Evolutionary conservation across 2,113 vertebrate species (phyloP), one percentile per base, ranked within the genome.

Genomic region (Chinchilla lanigera): DNA sequence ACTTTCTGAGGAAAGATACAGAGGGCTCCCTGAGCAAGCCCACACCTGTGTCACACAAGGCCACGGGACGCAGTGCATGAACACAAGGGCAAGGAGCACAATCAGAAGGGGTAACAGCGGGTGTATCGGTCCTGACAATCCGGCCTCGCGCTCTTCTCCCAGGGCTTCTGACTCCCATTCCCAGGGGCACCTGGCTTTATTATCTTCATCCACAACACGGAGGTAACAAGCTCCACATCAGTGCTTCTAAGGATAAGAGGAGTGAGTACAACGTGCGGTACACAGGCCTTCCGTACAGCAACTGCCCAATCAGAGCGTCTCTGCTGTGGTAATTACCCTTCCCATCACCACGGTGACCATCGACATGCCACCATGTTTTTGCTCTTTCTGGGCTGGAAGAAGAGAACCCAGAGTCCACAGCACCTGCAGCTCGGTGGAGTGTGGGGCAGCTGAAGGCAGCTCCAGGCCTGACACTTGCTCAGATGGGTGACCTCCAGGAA

Each of bases 371-470:
- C 63, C 41, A 22, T 33, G 30, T n/a, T 38, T 82, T 54, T 88
- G n/a, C 14, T 52, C 88, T 69, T 87, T 50, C 75, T 60, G n/a
- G 81, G n/a, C 85, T 93, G 41, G 69, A 85, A 91, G 65, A 93
- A 60, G 87, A 86, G 38, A 77, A 90, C 78, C 14, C 52, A 90
- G 67, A 93, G 69, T 75, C 41, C 19, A 28, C 44, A 83, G 33
- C 13, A 28, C 75, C n/a, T 52, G 41, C 75, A 67, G 77, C 54
- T 63, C 7, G 22, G 26, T 13, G 7, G 17, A 30, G 38, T 26
- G 4, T 5, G 3, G 58, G 50, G 7, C 1, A 22, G 67, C 33
- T 7, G 10, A 38, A 41, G 56, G 24, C 41, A 9, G 33, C 83
- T 7, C 16, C 56, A 67, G 56, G 35, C 61, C 38, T 28, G 41